Evolutionary conservation across 2,113 vertebrate genomes (phyloP), one percentile per base, ranked within the genome.

Genomic region (Ceyx cyanopectus): DNA sequence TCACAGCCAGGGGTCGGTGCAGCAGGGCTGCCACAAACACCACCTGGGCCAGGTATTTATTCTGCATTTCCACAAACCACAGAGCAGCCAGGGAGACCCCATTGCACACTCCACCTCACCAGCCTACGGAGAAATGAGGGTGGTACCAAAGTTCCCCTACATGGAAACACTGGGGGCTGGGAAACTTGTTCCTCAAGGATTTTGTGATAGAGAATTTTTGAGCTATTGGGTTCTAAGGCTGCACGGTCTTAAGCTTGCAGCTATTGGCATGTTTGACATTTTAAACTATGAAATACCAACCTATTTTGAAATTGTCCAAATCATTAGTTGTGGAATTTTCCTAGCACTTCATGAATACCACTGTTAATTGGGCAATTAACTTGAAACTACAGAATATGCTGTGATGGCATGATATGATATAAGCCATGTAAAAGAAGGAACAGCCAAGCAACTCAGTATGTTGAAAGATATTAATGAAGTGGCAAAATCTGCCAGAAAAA

Each of bases 341-440:
- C 97, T 97, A 98, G 97, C 96, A 96, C 96, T 98, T 98, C 95
- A 97, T 98, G 97, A 98, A 98, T 98, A 97, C 97, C 96, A 92
- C 97, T 98, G 98, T 98, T 98, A 98, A 98, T 98, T 98, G 98
- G 97, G 98, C 98, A 98, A 98, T 98, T 98, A 98, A 96, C 97
- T 98, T 93, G 56, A 97, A 98, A 98, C 97, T 97, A 97, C 97
- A 94, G 94, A 98, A 97, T 98, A 97, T 98, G 97, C 98, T 98
- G 96, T 96, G 97, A 97, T 98, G 96, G 97, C 98, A 98, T 95
- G 97, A 97, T 97, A 98, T 96, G 97, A 95, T 97, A 97, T 96
- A 97, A 97, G 96, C 96, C 95, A 97, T 97, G 97, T 97, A 98
- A 97, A 97, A 98, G 97, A 97, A 97, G 97, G 90, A 97, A 97